Evolutionary conservation across 2,797 vertebrate species (phyloP).

Genomic region (Myotis myotis): DNA sequence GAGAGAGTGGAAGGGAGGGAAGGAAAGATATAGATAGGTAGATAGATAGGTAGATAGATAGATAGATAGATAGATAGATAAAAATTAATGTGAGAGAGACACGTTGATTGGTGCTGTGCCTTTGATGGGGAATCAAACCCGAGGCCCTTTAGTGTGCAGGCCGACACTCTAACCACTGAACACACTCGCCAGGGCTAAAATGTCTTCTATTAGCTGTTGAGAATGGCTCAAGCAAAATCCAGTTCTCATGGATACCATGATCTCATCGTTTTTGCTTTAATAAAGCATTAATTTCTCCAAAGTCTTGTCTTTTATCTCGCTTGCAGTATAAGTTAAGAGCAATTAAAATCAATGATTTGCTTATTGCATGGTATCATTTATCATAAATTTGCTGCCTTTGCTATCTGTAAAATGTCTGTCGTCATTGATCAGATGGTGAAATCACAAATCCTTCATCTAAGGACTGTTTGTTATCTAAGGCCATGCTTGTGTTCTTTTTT

Average conservation of each 20-base stretch:
- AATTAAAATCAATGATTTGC: neutral
- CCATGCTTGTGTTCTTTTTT: slow-evolving; percentile 30
- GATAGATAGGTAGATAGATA: too few species aligned
- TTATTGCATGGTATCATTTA: neutral
- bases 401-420: neutral
- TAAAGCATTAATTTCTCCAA: neutral
- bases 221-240: neutral
- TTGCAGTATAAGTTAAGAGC: slow-evolving; percentile 50
- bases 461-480: slow-evolving; percentile 18
- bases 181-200: neutral
- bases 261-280: neutral
- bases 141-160: neutral
- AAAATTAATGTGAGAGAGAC: too few species aligned
- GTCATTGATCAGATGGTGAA: neutral
- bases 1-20: neutral
- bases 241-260: neutral
- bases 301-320: slow-evolving; percentile 32
- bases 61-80: too few species aligned
- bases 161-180: neutral
- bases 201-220: neutral
- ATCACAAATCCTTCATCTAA: neutral
- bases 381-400: slow-evolving; percentile 49
- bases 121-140: neutral
- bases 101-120: neutral
- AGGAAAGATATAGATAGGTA: too few species aligned